phyloP scores from a whole-genome alignment of 2,113 vertebrate species.

The Rattus norvegicus region GRCr8 NC_086027.1:30413001-30413500 shows the following conservation, averaged over 20 bases:
- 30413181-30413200: not conserved
- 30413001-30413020: not conserved
- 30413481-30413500: not conserved
- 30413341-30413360: accelerated
- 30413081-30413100: not conserved
- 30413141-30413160: not conserved
- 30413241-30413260: not conserved
- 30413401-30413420: not conserved
- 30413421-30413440: not conserved
- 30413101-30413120: not conserved
- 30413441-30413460: not conserved
- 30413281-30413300: not conserved
- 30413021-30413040: too few relatives aligned
- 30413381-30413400: not conserved
- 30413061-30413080: not conserved
- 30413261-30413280: not conserved
- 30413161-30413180: not conserved
- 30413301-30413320: not conserved
- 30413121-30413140: not conserved
- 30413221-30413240: not conserved
- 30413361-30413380: not conserved
- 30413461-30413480: not conserved
- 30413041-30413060: not conserved
- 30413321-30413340: not conserved
- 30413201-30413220: too few relatives aligned